phyloP scores from a whole-genome alignment of 2,113 vertebrate genomes.

The Heterochromis multidens region DNA sequence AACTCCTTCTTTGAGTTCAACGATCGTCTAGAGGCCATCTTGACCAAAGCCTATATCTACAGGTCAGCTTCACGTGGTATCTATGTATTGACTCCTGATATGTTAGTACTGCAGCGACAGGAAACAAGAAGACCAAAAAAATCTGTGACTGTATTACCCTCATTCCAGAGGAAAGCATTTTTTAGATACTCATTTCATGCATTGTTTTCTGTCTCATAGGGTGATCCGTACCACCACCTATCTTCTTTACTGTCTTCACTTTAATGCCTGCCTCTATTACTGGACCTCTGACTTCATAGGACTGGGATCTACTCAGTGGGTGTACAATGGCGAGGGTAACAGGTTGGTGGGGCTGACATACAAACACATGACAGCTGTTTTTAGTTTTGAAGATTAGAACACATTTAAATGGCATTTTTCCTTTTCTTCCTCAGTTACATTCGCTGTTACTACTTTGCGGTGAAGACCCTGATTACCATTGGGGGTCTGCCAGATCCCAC shows the following conservation, averaged over 20 bases:
- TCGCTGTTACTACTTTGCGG: conserved; percentile 96
- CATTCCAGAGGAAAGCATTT: too few relatives aligned
- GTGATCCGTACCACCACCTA: conserved; percentile 95
- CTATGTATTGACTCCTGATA: background rate
- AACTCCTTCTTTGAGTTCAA: conserved; percentile 98
- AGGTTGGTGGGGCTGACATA: conserved; percentile 71
- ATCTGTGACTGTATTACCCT: background rate
- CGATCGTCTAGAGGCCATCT: conserved; percentile 87
- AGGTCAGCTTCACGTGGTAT: conserved; percentile 75
- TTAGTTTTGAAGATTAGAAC: background rate
- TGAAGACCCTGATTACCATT: conserved; percentile 97
- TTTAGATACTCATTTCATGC: background rate
- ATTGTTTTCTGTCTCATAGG: conserved; percentile 61
- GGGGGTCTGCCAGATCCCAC: conserved; percentile 89
- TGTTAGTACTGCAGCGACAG: background rate
- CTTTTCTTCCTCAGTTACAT: conserved; percentile 81
- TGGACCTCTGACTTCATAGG: conserved; percentile 87
- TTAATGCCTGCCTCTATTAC: conserved; percentile 95
- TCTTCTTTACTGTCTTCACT: conserved; percentile 89
- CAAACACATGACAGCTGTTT: background rate
- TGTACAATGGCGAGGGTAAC: conserved; percentile 90
- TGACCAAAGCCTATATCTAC: conserved; percentile 97
- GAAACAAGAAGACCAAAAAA: background rate
- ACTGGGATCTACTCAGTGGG: conserved; percentile 87
- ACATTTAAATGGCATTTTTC: background rate